Evolutionary conservation across 1,140 invertebrate species (phyloP), one percentile per base, ranked within the genome.

Genomic region (Pseudomyrmex cubaensis): DNA sequence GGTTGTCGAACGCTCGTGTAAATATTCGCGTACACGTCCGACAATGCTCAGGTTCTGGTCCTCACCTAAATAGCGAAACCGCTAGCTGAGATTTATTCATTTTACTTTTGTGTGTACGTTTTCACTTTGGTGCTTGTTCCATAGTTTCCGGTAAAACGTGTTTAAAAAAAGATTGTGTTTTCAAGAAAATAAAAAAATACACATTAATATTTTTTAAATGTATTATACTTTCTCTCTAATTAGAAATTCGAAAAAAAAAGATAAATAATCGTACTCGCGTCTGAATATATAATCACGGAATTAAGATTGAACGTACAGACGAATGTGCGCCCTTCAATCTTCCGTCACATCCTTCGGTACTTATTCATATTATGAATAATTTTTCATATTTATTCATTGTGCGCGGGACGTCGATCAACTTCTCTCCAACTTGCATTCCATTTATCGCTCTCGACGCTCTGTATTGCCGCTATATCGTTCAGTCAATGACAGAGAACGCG

Each of bases 1-100:
- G 61, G 52, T 80, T 66, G 59, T 80, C 66, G 76, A 80, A 80
- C 44, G 76, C 66, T 72, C 76, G 48, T 80, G 76, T 72, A 80
- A 80, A 80, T 80, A 80, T 80, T 80, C 76, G 59, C 66, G 22
- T 72, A 80, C 76, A 25, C 25, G 25, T 25, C 25, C 25, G 76
- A 70, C 35, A 50, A 61, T 48, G 76, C 64, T 25, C 25, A 25
- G 25, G 76, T n/a, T 2, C 64, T 15, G 64, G 20, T 20, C 44
- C 76, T 72, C 72, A 50, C 72, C 5, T 72, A 80, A 80, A 80
- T 72, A 78, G 76, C 25, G 57, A 80, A 66, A 78, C 54, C 35
- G 25, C 25, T 25, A 35, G 5, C 35, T 35, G 35, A 59, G 76
- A 72, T 72, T 80, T 72, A 70, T 59, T 80, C 76, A 20, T 80